phyloP scores from a whole-genome alignment of 2,888 invertebrate genomes.

The Ophion costatus region DNA sequence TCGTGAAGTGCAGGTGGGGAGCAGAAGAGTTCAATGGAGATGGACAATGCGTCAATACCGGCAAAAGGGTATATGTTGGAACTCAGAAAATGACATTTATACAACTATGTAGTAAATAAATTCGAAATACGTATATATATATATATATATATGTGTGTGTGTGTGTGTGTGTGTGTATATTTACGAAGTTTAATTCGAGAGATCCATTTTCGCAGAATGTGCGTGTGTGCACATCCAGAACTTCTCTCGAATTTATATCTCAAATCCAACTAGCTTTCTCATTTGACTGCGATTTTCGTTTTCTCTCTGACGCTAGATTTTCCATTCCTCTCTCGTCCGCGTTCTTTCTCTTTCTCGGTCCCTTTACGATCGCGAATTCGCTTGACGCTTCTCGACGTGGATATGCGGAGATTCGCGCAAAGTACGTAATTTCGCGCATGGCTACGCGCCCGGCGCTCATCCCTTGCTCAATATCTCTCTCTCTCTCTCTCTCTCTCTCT shows the following conservation, averaged over 20 bases:
- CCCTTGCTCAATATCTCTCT: constrained; percentile 37
- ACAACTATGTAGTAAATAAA: no score
- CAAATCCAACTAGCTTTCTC: constrained; percentile 55
- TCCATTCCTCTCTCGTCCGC: constrained; percentile 28
- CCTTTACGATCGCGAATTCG: constrained; percentile 62
- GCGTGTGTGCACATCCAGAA: constrained; percentile 43
- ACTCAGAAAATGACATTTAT: no score
- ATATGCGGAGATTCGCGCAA: constrained; percentile 63
- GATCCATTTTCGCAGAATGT: constrained; percentile 14
- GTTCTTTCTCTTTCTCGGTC: not conserved
- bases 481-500: constrained; percentile 33
- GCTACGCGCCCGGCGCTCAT: constrained; percentile 69
- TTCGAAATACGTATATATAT: no score
- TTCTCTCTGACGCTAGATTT: constrained; percentile 52
- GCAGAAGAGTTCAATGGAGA: no score
- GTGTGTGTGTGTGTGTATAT: not conserved
- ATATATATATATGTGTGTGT: no score
- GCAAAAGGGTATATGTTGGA: no score
- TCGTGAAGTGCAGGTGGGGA: no score
- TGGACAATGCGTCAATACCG: no score
- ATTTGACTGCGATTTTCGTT: constrained; percentile 56
- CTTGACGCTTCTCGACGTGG: constrained; percentile 65
- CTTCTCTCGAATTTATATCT: constrained; percentile 56
- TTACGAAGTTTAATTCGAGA: constrained; percentile 36
- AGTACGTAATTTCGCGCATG: constrained; percentile 79